Percentiles rank a stretch among this genome's conserved stretches.
These are phyloP conservation scores for Takifugu ocellatus DNA, from an alignment of 2,797 vertebrate genomes.

Conservation along the genomic window DNA sequence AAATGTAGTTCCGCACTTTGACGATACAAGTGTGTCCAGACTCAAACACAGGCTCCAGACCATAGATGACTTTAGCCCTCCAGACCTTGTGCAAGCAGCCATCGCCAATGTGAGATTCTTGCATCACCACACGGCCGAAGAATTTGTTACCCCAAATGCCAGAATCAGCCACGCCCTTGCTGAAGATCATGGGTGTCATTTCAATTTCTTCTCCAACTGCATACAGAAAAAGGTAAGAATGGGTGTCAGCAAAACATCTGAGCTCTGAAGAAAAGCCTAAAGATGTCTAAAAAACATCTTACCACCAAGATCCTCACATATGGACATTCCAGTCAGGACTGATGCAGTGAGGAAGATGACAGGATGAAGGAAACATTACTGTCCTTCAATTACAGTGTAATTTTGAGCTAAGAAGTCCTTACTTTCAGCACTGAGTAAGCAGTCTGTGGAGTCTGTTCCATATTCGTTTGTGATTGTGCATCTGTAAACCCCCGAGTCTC, in stretches of 20 bases:
- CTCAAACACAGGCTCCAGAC: constrained; percentile 91
- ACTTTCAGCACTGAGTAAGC: constrained; percentile 86
- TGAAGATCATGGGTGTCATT: constrained; percentile 92
- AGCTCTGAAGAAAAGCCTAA: neutral
- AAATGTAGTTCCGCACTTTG: constrained; percentile 84
- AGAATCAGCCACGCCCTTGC: constrained; percentile 87
- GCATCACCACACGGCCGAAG: constrained; percentile 87
- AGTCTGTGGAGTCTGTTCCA: constrained; percentile 84
- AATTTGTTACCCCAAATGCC: constrained; percentile 90
- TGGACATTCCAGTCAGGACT: constrained; percentile 84
- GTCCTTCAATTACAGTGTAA: neutral
- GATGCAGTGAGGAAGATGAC: constrained; percentile 17
- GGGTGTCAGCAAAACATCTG: neutral
- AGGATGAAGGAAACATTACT: constrained; percentile 3
- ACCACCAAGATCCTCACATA: constrained; percentile 88
- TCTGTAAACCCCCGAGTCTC: constrained; percentile 85
- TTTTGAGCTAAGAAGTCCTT: constrained; percentile 27
- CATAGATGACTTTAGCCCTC: constrained; percentile 89
- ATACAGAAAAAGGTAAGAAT: neutral
- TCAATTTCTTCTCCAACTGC: constrained; percentile 96
- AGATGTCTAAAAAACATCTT: constrained; percentile 40
- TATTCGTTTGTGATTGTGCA: constrained; percentile 88
- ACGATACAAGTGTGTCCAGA: constrained; percentile 87
- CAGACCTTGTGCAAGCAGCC: constrained; percentile 82
- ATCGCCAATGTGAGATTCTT: constrained; percentile 75